phyloP scores from a whole-genome alignment of 2,113 vertebrate species.

The Macroglossus sobrinus region DNA sequence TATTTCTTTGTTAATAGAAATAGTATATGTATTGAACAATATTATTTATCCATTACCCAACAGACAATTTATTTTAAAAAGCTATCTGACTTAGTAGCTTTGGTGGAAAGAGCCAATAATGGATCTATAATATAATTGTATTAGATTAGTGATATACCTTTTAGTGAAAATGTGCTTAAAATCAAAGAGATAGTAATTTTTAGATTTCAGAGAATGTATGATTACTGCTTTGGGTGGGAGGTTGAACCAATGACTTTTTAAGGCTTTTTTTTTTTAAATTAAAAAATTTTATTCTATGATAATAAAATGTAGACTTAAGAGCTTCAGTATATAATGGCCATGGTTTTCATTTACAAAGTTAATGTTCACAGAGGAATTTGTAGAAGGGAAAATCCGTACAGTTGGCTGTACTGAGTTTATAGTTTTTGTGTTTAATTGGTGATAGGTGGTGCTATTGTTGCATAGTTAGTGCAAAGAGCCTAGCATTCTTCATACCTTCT shows the following conservation, averaged over 20 bases:
- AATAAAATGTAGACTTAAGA: background rate
- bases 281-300: background rate
- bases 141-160: background rate
- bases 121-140: background rate
- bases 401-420: background rate
- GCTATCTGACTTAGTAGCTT: background rate
- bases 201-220: slow-evolving; percentile 5
- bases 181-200: background rate
- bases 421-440: background rate
- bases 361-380: background rate
- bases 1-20: slow-evolving; percentile 38
- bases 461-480: background rate
- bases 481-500: background rate
- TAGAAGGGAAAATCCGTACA: background rate
- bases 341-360: slow-evolving; percentile 34
- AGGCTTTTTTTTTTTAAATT: background rate
- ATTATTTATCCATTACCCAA: background rate
- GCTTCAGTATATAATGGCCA: background rate
- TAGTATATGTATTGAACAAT: background rate
- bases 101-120: background rate
- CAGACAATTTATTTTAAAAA: slow-evolving; percentile 10
- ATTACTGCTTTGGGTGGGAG: background rate
- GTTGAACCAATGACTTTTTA: background rate
- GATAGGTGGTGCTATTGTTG: slow-evolving; percentile 61
- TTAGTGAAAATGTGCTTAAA: background rate